These are phyloP conservation scores for Ectropis crepuscularia DNA, from an alignment of 2,888 invertebrate species.

Conservation along the genomic window DNA sequence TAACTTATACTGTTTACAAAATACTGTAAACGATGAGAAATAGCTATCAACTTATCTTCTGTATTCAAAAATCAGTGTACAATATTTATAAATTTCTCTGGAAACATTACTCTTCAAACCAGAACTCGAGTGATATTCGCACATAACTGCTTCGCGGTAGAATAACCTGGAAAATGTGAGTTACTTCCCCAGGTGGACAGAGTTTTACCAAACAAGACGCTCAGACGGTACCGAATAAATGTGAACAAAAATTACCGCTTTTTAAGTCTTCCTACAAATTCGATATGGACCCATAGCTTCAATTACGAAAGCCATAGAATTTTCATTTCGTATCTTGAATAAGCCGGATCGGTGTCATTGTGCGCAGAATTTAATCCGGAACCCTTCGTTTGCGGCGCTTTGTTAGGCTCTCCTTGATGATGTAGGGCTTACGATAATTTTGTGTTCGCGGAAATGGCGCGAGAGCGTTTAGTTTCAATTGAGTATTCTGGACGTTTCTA, in stretches of 20 bases:
- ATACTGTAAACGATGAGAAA: no score
- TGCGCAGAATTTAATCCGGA: constrained; percentile 30
- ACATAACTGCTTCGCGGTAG: no score
- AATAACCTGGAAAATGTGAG: no score
- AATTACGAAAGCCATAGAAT: constrained; percentile 32
- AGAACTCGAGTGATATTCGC: no score
- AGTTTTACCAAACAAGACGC: no score
- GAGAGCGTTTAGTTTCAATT: constrained; percentile 9
- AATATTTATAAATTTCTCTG: no score
- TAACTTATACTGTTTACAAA: no score
- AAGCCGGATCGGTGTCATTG: constrained; percentile 29
- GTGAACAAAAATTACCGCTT: constrained; percentile 1
- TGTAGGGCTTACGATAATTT: constrained; percentile 25
- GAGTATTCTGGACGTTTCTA: not conserved
- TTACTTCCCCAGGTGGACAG: not conserved
- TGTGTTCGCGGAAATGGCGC: constrained; percentile 18
- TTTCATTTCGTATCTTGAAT: constrained; percentile 20
- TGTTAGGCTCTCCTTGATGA: constrained; percentile 22
- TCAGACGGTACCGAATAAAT: not conserved
- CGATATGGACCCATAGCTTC: constrained; percentile 21
- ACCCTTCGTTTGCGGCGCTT: constrained; percentile 31
- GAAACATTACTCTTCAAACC: no score
- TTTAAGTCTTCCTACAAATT: constrained; percentile 23
- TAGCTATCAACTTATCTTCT: no score
- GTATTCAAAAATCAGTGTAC: no score